Evolutionary conservation across 2,888 invertebrate species (phyloP), one percentile per base, ranked within the genome.

Genomic region (Hoplodrina blanda): DNA sequence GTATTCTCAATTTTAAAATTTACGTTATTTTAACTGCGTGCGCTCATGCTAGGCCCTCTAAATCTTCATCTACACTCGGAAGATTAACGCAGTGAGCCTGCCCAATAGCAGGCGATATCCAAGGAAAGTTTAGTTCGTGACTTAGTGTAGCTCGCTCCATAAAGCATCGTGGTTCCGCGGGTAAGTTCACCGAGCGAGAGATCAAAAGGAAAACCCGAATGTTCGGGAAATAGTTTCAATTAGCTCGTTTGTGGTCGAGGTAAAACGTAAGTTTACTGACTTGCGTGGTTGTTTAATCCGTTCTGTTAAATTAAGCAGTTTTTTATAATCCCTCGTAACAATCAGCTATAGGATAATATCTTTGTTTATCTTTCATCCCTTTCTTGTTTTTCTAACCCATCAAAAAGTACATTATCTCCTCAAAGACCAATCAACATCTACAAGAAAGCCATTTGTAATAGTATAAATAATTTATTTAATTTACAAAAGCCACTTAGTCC

Each of bases 171-270:
- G 67, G 79, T 73, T 60, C 72, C 68, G 73, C 50, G 66, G 69
- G 46, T 63, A 78, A 84, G 73, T 78, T 83, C 63, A 72, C 73
- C 71, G 69, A 53, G 76, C 62, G 72, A 74, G 71, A 82, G 80
- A 82, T 86, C 85, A 86, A 91, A 91, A 90, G 88, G 86, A 87
- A 87, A 71, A 85, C 70, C 69, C 66, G 76, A 86, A 87, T 81
- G 77, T 86, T 85, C 79, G 67, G 74, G 85, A 85, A 90, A 89
- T 89, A 90, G 90, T 89, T 91, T 90, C 87, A 88, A 91, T 91
- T 89, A 89, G 82, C 72, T 69, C 77, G 85, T 82, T 87, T 86
- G 83, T 85, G 84, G 80, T 78, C 75, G 41, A 62, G 25, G 55
- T 78, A 69, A 76, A 84, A 81, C 69, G 72, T 70, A 80, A 85